Base-by-base conservation (phyloP, 2,113 vertebrate genomes). In the Eidolon helvum region DNA sequence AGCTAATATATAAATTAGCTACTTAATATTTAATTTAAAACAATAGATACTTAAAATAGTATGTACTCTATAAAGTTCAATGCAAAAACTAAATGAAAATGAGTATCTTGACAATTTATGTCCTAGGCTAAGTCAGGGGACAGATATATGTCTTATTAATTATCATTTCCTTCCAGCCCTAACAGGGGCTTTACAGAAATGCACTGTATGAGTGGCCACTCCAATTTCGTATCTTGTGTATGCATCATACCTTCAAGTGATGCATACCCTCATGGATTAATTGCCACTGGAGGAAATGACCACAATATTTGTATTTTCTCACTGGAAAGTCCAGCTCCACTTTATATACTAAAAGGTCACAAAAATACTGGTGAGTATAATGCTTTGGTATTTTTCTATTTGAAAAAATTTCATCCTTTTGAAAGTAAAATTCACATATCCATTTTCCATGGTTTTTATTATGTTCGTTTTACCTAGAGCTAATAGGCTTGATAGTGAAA, bases 231-330 rank as follows among this genome's bases (percentile, higher is more conserved):
- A 33, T 99, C 99, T 61, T 99, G 99, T 83, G 99, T 99, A 26
- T 99, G 99, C 98, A 96, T 99, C 97, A 99, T 99, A 94, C 99
- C 99, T 79, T 99, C 99, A 95, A 99, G 98, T 98, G 99, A 99
- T 5, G 98, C 98, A 10, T 99, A 99, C 95, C 99, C 99, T 74
- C 98, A 98, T 96, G 99, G 99, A 93, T 98, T 99, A 65, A 99
- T 99, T 78, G 99, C 99, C 89, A 99, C 99, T 7, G 99, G 99
- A 89, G 99, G 99, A 96, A 99, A 99, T 96, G 99, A 99, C 98
- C 99, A 99, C 93, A 99, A 99, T 98, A 99, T 99, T 97, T 99
- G 99, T 97, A 98, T 99, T 96, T 99, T 99, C 97, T 99, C 99
- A 61, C 79, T 99, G 98, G 99, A 99, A 88, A 98, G 77, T 88